Evolutionary conservation across 2,797 vertebrate genomes (phyloP).

Genomic region (Artibeus jamaicensis): DNA sequence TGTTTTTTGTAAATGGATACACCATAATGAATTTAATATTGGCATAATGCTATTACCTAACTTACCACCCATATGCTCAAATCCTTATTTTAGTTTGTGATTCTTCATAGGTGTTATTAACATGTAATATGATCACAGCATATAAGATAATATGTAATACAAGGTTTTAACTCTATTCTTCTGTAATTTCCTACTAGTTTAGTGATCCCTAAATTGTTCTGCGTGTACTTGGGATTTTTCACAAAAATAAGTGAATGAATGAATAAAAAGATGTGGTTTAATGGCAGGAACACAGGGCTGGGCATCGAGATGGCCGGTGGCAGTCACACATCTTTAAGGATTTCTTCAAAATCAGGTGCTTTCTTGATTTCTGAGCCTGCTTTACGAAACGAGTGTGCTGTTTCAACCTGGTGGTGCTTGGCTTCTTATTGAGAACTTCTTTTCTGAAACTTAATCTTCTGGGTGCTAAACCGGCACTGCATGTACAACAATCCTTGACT

Average conservation of each 20-base stretch:
- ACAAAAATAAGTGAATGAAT: no score
- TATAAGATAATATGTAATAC: neutral
- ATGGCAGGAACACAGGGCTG: neutral
- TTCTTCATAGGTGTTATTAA: constrained; percentile 3
- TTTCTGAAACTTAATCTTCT: neutral
- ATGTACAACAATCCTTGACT: neutral
- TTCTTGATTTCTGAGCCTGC: constrained; percentile 8
- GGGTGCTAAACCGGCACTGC: neutral
- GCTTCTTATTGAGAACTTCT: neutral
- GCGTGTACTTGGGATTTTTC: neutral
- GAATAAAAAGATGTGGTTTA: neutral
- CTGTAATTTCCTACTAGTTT: neutral
- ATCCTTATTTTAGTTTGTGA: constrained; percentile 45
- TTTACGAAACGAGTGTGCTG: neutral
- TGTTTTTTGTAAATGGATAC: neutral
- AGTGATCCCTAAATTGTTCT: neutral
- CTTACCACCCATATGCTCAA: neutral
- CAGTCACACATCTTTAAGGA: neutral
- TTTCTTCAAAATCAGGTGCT: neutral
- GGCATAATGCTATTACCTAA: neutral
- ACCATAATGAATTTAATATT: neutral
- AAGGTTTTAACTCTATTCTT: neutral
- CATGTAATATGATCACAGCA: neutral
- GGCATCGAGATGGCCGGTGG: neutral
- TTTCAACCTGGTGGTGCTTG: neutral